phyloP scores from a whole-genome alignment of 1,140 invertebrate species.

The Mercenaria mercenaria region DNA sequence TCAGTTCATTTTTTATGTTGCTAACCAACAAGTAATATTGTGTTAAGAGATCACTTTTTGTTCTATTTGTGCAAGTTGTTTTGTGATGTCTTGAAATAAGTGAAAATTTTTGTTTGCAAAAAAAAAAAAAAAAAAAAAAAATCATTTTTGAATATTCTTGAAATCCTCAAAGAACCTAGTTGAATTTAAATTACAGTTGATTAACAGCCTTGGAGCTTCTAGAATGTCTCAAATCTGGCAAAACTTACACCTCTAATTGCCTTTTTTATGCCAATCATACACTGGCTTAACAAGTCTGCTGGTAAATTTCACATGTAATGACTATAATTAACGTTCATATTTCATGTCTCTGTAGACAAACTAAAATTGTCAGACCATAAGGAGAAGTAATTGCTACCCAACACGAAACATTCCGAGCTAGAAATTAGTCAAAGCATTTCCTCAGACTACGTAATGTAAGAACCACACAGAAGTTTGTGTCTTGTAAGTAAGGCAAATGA shows the following conservation, averaged over 20 bases:
- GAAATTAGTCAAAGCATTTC: too few species aligned
- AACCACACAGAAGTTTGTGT: too few species aligned
- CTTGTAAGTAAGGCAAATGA: too few species aligned
- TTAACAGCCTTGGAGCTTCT: neutral
- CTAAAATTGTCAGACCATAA: constrained; percentile 19
- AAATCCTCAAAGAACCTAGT: neutral
- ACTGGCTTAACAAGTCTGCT: constrained; percentile 29
- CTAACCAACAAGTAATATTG: too few species aligned
- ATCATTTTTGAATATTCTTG: too few species aligned
- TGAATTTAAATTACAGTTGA: neutral
- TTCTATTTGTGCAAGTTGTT: too few species aligned
- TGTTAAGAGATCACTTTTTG: too few species aligned
- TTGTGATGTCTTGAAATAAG: too few species aligned
- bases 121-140: too few species aligned
- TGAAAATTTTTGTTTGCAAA: too few species aligned
- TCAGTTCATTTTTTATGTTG: too few species aligned
- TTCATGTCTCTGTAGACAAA: neutral
- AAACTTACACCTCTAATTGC: constrained; percentile 8
- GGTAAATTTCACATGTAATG: constrained; percentile 21
- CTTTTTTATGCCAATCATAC: constrained; percentile 30
- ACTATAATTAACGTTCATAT: constrained; percentile 37
- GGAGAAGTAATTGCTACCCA: neutral
- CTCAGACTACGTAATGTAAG: too few species aligned
- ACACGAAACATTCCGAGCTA: neutral
- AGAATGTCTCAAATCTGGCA: neutral